These are phyloP conservation scores for Macroglossus sobrinus DNA, from an alignment of 2,113 vertebrate species.

Conservation along the genomic window DNA sequence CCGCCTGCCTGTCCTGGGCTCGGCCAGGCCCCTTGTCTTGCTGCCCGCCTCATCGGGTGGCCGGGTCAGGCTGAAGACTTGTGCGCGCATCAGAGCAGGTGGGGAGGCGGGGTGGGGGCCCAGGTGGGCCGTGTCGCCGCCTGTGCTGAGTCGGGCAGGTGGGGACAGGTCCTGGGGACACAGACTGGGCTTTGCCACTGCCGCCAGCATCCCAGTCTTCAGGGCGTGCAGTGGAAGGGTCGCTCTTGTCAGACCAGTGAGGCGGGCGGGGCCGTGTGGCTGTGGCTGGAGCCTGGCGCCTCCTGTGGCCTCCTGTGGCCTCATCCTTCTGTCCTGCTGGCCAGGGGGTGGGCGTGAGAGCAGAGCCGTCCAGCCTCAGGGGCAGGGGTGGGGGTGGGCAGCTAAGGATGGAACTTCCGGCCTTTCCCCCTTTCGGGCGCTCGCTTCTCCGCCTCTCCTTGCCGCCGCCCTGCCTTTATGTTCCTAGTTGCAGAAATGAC, in stretches of 20 bases:
- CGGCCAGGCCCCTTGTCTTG: neutral
- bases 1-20: neutral
- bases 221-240: no score
- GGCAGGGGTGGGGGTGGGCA: neutral
- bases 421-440: neutral
- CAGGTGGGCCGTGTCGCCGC: rapidly evolving
- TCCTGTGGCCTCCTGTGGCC: neutral
- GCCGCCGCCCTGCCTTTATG: neutral
- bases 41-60: neutral
- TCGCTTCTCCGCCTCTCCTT: slow-evolving; percentile 7
- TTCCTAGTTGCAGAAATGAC: slow-evolving; percentile 29
- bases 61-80: neutral
- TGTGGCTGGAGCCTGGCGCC: neutral
- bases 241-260: no score
- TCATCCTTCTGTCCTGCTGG: neutral
- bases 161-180: neutral
- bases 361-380: neutral
- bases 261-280: neutral
- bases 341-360: neutral
- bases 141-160: neutral
- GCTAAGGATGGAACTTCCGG: neutral
- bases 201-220: no score
- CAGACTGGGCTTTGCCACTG: no score
- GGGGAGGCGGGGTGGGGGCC: neutral
- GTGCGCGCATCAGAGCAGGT: rapidly evolving